Evolutionary conservation across 1,140 invertebrate species (phyloP), one percentile per base, ranked within the genome.

Genomic region (Caenorhabditis latens): DNA sequence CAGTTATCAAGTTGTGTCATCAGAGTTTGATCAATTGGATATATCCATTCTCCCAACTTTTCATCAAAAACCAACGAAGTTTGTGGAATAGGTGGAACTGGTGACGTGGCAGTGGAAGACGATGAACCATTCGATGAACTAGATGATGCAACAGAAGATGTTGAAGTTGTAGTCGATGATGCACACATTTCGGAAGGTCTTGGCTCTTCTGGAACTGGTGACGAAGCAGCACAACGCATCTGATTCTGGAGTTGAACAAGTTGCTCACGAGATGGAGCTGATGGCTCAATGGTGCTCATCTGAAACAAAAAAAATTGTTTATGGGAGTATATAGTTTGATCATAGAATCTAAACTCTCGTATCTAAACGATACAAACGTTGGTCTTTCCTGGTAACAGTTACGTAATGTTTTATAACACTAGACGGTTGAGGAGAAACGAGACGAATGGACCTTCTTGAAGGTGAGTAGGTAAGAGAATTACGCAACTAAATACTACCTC

Each of bases 31-130:
- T 86, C 86, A n/a, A 86, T 71, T 11, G 86, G 86, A 55, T 67
- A 86, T 14, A 86, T 86, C 65, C 71, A 57, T 50, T 86, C 86
- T 43, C 86, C 86, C 7, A 86, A 13, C n/a, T 86, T 71, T 50
- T 86, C 79, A 63, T 86, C 86, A 42, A 40, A 86, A 24, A 86
- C 48, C 55, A 86, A 57, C 43, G 71, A 48, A 11, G 71, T 79
- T 53, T 48, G 46, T 24, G 71, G 71, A 65, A n/a, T 40, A 8
- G 57, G 75, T 63, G 53, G 65, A 21, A 79, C 71, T 53, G 71
- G 71, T 50, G 71, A 79, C 46, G 71, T 79, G 71, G 43, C 71
- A 21, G 71, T 79, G 43, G 71, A 79, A 24, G 71, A 79, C 11
- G 71, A 79, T 50, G 71, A 79, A 5, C 46, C 46, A 79, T 79